A percentile compares a stretch with the other conserved stretches of the same genome.
These are phyloP conservation scores for Tachysurus fulvidraco DNA, from an alignment of 2,113 vertebrate species.

Conservation along the genomic window DNA sequence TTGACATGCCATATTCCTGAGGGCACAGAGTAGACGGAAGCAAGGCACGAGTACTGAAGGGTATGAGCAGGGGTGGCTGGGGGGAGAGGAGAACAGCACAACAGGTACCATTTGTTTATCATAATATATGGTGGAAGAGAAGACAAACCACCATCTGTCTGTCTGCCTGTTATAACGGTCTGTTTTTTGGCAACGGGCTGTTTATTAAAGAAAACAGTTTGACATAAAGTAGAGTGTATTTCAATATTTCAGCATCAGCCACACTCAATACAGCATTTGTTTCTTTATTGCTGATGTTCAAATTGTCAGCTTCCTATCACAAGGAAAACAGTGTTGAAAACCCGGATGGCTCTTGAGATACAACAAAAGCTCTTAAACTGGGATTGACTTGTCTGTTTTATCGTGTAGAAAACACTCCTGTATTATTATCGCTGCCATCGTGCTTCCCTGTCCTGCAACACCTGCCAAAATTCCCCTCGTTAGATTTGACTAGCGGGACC, in stretches of 20 bases:
- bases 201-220: neutral
- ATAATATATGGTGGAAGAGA: neutral
- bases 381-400: slow-evolving; percentile 15
- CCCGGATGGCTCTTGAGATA: neutral
- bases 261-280: slow-evolving; percentile 56
- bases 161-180: neutral
- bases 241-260: slow-evolving; percentile 43
- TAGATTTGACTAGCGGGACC: slow-evolving; percentile 37
- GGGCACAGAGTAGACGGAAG: slow-evolving; percentile 47
- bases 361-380: slow-evolving; percentile 16
- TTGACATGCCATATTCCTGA: slow-evolving; percentile 64
- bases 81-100: slow-evolving; percentile 25
- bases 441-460: slow-evolving; percentile 25
- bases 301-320: neutral
- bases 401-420: slow-evolving; percentile 19
- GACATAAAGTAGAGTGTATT: neutral
- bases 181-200: neutral
- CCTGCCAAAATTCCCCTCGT: slow-evolving; percentile 33
- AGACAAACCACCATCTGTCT: neutral
- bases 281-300: slow-evolving; percentile 66
- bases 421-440: slow-evolving; percentile 14
- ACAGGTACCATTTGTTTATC: neutral
- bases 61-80: slow-evolving; percentile 26
- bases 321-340: slow-evolving; percentile 24
- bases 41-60: slow-evolving; percentile 45